Base-by-base conservation (phyloP, 2,113 vertebrate genomes). In the Perognathus longimembris region DNA sequence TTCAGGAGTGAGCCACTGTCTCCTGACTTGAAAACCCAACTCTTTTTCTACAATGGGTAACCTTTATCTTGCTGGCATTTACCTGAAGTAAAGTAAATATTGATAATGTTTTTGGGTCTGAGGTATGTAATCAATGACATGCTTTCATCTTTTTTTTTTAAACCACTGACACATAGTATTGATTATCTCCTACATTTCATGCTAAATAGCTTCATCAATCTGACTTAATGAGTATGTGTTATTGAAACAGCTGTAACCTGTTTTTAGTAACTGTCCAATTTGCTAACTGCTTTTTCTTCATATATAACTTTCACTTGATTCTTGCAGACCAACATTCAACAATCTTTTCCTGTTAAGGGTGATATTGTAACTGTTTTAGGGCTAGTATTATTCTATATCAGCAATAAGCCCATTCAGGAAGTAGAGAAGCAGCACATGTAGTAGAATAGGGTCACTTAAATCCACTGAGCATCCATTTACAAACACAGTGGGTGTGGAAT, bases 161-260 rank as follows among this genome's bases (percentile, higher is more conserved):
- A 95, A 91, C 8, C 26, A 80, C 79, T 94, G 93, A 93, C 95
- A 96, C 96, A 97, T 94, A 90, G 79, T 98, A 98, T 98, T 97
- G 98, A 98, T 98, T 96, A 95, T 89, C 89, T 92, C 92, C 94
- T 97, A 97, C 94, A 97, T 97, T 97, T 96, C 92, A 97, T 96
- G 95, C 95, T 98, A 97, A 97, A 90, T 95, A 97, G 97, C 97
- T 97, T 96, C 96, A 97, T 97, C 97, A 97, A 98, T 98, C 96
- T 94, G 96, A 97, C 97, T 97, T 98, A 98, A 97, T 97, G 97
- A 96, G 94, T 93, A 89, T 91, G 24, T 74, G 10, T 79, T 91
- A 74, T 91, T 83, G 89, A 91, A 96, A 76, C 74, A 90, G 73
- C 84, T 95, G 88, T 96, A 97, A 97, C 97, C 95, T 97, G 91